Base-by-base conservation (phyloP, 2,113 vertebrate genomes). In the Grus americana region DNA sequence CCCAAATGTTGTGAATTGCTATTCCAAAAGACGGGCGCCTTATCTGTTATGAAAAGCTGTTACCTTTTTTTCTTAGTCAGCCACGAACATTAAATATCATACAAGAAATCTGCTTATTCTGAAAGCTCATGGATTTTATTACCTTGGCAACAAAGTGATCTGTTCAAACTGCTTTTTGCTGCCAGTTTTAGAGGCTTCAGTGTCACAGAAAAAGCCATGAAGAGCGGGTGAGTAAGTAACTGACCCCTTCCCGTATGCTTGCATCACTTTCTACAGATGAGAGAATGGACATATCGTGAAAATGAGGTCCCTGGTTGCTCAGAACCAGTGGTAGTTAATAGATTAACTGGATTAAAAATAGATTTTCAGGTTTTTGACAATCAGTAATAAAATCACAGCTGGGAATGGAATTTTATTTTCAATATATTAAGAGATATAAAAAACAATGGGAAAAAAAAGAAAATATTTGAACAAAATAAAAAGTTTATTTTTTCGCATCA, bases 81-180 rank as follows among this genome's bases (percentile, higher is more conserved):
- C 23, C 59, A 67, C 2, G 5, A 95, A 87, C 65, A 85, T 71
- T 81, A 93, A 89, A 63, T 66, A 79, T 65, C 52, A 71, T 68
- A 61, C 9, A 91, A 92, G 42, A 95, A 94, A 95, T 91, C 59
- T 89, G 52, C 57, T 94, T 89, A 91, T 91, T 95, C 80, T 93
- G 79, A 85, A 93, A 92, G 38, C 59, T 63, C 47, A 20, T 67
- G 47, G 22, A 67, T 92, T 95, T 87, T 91, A 94, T 91, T 95
- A 65, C 89, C 89, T 90, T 95, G 73, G 87, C 49, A 95, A 94
- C 76, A 79, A 97, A 92, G 30, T 72, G 52, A 62, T 94, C 74
- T 84, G 79, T 92, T 91, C 68, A 79, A 84, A 87, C n/a, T 67
- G 40, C 19, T 79, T 84, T 89, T 81, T 89, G n/a, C 65, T 92